phyloP scores from a whole-genome alignment of 2,888 invertebrate species.

The Stenotaenia linearis region DNA sequence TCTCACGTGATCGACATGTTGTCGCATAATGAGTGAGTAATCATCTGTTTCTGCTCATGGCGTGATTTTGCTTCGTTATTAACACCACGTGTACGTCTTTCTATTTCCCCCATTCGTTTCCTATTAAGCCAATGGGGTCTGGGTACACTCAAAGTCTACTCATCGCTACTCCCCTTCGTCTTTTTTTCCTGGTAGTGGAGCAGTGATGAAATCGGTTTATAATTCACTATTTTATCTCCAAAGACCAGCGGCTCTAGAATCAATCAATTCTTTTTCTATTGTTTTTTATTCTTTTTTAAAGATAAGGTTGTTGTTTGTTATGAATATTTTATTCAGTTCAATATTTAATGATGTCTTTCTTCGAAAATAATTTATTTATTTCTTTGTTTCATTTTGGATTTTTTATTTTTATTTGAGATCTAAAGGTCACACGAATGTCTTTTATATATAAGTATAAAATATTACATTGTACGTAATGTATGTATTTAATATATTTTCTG shows the following conservation, averaged over 20 bases:
- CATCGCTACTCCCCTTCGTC: neutral
- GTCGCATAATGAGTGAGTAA: conserved; percentile 26
- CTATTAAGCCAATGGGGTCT: conserved; percentile 24
- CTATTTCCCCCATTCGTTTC: conserved; percentile 13
- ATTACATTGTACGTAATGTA: too few relatives aligned
- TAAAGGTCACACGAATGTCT: too few relatives aligned
- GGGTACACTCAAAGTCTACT: neutral
- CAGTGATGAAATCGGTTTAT: conserved; percentile 21
- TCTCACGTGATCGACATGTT: conserved; percentile 11
- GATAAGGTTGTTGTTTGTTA: neutral
- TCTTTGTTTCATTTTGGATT: neutral
- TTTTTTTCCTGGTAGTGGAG: neutral
- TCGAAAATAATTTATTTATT: neutral
- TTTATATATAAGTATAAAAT: too few relatives aligned
- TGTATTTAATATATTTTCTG: too few relatives aligned
- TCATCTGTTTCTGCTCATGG: conserved; percentile 19
- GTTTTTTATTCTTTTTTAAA: neutral
- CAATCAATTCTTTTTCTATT: neutral
- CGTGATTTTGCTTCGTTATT: conserved; percentile 18
- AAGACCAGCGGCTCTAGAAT: neutral
- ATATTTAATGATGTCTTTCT: too few relatives aligned
- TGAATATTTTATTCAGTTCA: neutral
- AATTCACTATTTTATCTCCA: conserved; percentile 17
- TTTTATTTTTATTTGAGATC: neutral
- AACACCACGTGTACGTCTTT: conserved; percentile 10